Evolutionary conservation across 1,140 invertebrate genomes (phyloP), one percentile per base, ranked within the genome.

Genomic region (Zaprionus camerounensis): DNA sequence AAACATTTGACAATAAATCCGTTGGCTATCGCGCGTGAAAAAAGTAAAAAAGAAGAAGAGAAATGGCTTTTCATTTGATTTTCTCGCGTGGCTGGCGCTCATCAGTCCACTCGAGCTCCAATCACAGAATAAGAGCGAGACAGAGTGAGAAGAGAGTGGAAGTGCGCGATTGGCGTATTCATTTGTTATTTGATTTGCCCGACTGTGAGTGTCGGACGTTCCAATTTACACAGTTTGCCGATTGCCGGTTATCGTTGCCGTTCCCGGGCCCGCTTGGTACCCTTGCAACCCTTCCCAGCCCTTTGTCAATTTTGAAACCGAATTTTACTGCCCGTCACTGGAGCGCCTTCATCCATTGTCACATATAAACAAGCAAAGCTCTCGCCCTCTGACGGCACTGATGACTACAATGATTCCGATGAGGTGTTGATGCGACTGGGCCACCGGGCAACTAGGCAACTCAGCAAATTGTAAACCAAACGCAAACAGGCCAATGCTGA

Each of bases 141-240:
- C 41, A 55, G 34, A 73, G 62, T 46, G 59, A 80, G 73, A 84
- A 41, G 17, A 61, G 44, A 57, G 55, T 64, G 66, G 61, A 55
- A 80, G 69, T 80, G 41, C 5, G 17, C 3, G 20, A 84, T 22
- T 20, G 20, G 46, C 20, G 46, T 12, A 51, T 51, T 85, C 82
- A 85, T 84, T 84, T 84, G 81, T 85, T 85, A 84, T 84, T 84
- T 84, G 81, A 84, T 84, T 84, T 84, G 81, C 38, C 71, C 81
- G 72, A 44, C 81, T 64, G 56, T 44, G 36, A 46, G 46, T 49
- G 49, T 66, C 72, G 79, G 81, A 74, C 57, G 53, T 63, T 68
- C 69, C 81, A 83, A 70, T 82, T 78, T 80, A 55, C 67, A 77
- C 76, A 17, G 46, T 51, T 51, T 12, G 66, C 44, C 63, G 64